Evolutionary conservation across 2,888 invertebrate genomes (phyloP).

Genomic region (Osedax fenrisi): DNA sequence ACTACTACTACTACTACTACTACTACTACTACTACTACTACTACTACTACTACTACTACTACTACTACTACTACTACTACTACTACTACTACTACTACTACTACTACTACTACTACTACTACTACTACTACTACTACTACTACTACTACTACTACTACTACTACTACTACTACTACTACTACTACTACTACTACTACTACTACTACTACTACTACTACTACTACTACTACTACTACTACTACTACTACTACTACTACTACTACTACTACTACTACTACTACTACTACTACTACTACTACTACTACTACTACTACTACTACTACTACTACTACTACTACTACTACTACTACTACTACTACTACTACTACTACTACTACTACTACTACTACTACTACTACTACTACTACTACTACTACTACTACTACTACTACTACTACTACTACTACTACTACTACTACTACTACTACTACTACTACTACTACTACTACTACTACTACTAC

Average conservation of each 20-base stretch:
- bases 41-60: not conserved
- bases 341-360: not conserved
- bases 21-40: conserved; percentile 2
- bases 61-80: not conserved
- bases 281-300: not conserved
- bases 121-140: not conserved
- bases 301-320: not conserved
- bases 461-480: not conserved
- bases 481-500: not conserved
- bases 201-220: not conserved
- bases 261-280: not conserved
- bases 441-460: not conserved
- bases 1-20: not conserved
- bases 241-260: not conserved
- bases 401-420: not conserved
- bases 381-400: not conserved
- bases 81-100: conserved; percentile 2
- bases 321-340: not conserved
- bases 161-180: not conserved
- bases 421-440: not conserved
- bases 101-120: not conserved
- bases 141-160: not conserved
- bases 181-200: not conserved
- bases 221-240: not conserved
- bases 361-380: not conserved